phyloP scores from a whole-genome alignment of 2,888 invertebrate species.

The Agonopterix subpropinquella region DNA sequence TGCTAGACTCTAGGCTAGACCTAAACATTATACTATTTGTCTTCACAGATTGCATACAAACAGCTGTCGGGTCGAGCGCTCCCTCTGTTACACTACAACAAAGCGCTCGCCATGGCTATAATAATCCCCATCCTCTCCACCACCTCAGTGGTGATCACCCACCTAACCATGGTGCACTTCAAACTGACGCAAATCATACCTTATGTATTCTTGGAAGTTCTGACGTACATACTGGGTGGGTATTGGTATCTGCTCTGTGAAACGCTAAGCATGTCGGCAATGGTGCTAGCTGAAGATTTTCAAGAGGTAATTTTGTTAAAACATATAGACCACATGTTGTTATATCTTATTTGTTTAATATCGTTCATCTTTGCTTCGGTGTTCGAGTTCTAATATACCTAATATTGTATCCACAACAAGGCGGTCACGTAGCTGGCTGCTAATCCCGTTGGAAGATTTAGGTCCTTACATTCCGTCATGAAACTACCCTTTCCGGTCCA shows the following conservation, averaged over 20 bases:
- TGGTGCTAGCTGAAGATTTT: slow-evolving; percentile 80
- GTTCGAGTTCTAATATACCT: too few species aligned
- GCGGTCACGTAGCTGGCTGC: too few species aligned
- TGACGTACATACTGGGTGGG: slow-evolving; percentile 81
- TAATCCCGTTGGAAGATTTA: too few species aligned
- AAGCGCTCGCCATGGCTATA: slow-evolving; percentile 74
- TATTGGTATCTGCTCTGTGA: slow-evolving; percentile 84
- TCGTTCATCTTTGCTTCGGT: too few species aligned
- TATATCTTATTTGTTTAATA: too few species aligned
- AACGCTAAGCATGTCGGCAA: slow-evolving; percentile 78
- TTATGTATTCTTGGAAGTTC: slow-evolving; percentile 80
- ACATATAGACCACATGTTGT: not conserved
- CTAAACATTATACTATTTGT: too few species aligned
- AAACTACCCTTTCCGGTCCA: too few species aligned
- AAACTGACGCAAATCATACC: slow-evolving; percentile 79
- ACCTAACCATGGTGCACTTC: slow-evolving; percentile 82
- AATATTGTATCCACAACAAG: too few species aligned
- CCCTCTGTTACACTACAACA: slow-evolving; percentile 74
- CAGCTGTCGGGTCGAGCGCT: slow-evolving; percentile 75
- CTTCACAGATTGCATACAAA: slow-evolving; percentile 73
- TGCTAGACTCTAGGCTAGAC: too few species aligned
- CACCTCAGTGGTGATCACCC: slow-evolving; percentile 79
- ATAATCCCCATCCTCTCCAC: slow-evolving; percentile 78
- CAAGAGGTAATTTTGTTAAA: slow-evolving; percentile 60
- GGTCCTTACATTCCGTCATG: too few species aligned